Evolutionary conservation across 2,797 vertebrate genomes (phyloP).

Genomic region (Caiman crocodilus): DNA sequence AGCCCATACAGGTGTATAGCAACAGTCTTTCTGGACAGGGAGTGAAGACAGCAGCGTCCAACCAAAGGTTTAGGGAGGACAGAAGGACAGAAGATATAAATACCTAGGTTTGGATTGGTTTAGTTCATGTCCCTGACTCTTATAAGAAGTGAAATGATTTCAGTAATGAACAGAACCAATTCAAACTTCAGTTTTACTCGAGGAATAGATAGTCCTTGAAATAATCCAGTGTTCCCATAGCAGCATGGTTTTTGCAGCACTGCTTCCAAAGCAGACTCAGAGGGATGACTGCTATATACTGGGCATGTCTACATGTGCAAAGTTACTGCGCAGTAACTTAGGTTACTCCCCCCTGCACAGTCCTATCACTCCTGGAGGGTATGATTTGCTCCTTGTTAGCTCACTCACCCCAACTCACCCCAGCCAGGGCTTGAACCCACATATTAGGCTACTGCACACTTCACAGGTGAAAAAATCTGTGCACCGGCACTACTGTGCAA

Average conservation of each 20-base stretch:
- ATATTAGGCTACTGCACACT: too few relatives aligned
- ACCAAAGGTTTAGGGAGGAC: not conserved
- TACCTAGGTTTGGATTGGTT: not conserved
- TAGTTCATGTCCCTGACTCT: not conserved
- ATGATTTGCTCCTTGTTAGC: too few relatives aligned
- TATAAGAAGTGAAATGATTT: not conserved
- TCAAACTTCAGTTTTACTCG: not conserved
- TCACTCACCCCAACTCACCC: too few relatives aligned
- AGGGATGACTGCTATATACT: not conserved
- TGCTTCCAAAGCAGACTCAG: not conserved
- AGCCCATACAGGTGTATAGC: not conserved
- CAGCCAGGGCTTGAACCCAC: too few relatives aligned
- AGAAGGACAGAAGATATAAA: not conserved
- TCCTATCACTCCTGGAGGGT: too few relatives aligned
- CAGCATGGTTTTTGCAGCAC: not conserved
- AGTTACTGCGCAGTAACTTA: too few relatives aligned
- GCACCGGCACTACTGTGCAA: too few relatives aligned
- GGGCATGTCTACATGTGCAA: too few relatives aligned
- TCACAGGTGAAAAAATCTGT: too few relatives aligned
- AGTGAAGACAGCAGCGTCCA: not conserved
- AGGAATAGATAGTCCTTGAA: not conserved
- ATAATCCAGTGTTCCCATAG: not conserved
- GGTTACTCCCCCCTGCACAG: too few relatives aligned
- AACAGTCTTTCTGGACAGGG: not conserved
- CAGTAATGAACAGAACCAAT: not conserved